These are phyloP conservation scores for Nothocercus nigrocapillus DNA, from an alignment of 2,113 vertebrate genomes.

Conservation along the genomic window DNA sequence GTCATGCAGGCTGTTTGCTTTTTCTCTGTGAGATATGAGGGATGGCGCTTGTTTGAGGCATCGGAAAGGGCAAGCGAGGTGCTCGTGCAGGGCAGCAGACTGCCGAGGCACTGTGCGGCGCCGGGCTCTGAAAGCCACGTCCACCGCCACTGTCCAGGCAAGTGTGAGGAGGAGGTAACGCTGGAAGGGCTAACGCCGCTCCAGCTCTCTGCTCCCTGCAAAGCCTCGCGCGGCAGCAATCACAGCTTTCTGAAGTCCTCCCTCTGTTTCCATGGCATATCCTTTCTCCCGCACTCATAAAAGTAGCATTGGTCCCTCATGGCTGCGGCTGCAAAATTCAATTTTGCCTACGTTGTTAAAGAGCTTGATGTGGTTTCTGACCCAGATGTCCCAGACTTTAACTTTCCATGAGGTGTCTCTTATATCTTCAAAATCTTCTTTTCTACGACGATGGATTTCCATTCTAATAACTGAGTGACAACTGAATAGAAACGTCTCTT, in stretches of 20 bases:
- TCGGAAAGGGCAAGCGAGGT: neutral
- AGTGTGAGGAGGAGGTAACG: neutral
- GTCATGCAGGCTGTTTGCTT: neutral
- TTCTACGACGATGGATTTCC: neutral
- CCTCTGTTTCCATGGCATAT: neutral
- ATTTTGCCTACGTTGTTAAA: neutral
- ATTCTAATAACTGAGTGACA: neutral
- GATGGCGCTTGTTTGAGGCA: neutral
- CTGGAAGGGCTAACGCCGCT: accelerated
- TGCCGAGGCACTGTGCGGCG: neutral
- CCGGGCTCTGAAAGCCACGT: neutral
- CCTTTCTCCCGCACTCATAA: neutral
- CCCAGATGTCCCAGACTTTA: neutral
- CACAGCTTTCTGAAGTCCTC: neutral
- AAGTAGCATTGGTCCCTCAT: neutral
- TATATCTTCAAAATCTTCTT: neutral
- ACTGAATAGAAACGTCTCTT: neutral
- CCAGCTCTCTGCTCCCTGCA: neutral
- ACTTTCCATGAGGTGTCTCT: neutral
- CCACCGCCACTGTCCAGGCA: neutral
- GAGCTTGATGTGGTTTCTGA: neutral
- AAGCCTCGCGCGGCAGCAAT: neutral
- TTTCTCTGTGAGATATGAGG: neutral
- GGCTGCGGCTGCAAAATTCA: neutral
- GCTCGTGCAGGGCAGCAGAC: neutral